Evolutionary conservation across 2,797 vertebrate genomes (phyloP), one percentile per base, ranked within the genome.

Genomic region (Melanotaenia boesemani): DNA sequence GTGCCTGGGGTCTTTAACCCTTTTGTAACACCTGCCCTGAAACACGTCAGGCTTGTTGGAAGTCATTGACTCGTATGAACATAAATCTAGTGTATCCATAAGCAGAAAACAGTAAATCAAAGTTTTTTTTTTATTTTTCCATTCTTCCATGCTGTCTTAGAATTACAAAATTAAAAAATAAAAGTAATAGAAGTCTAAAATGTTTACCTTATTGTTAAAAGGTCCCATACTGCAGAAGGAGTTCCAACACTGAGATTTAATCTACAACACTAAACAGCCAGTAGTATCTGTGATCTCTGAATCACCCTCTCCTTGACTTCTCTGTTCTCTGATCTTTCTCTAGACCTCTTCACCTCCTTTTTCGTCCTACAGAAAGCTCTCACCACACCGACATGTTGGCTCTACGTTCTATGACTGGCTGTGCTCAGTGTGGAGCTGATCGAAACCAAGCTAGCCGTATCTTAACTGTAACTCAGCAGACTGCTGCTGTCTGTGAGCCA

Each of bases 131-230:
- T 18, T 6, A 41, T 4, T 16, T 1, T 41, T 41, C 5, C 13
- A 16, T 10, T 24, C 12, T 26, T 15, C 12, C 52, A 24, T 54
- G 50, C 11, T 24, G n/a, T 54, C n/a, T 12, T 12, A 13, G 39
- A 16, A 16, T 13, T 15, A 41, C 39, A 41, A 41, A 48, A 18
- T 7, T 1, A 1, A 5, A 59, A 58, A 50, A 52, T 55, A 75
- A 36, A 32, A 76, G 24, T 6, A 11, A 30, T 28, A 28, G 3
- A 28, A 70, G 32, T 28, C 28, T 62, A 24, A 79, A 77, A 76
- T 7, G 11, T 81, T 64, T 92, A 93, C 89, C 92, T 89, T 84
- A 57, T 75, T 54, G 36, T 83, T 46, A 82, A 60, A 28, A 79
- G 65, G 70, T 89, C 69, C 81, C 77, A 79, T 75, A 52, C 3